Percentiles rank a stretch among this genome's conserved stretches.
phyloP scores from a whole-genome alignment of 2,113 vertebrate genomes.

The Manacus vitellinus region DNA sequence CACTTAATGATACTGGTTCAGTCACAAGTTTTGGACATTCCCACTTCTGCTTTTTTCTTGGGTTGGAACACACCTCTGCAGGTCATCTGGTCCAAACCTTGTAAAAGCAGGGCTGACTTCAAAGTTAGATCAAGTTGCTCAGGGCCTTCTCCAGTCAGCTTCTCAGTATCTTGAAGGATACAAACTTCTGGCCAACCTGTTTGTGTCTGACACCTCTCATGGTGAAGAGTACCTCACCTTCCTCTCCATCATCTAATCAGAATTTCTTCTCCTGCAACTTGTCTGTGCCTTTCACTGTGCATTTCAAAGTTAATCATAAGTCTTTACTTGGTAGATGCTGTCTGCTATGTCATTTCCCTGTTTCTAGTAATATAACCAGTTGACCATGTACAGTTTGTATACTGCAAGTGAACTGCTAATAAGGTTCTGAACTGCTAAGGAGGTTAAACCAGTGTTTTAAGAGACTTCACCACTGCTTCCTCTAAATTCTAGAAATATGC shows the following conservation, averaged over 20 bases:
- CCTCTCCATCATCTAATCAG: accelerated
- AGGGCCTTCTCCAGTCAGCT: neutral
- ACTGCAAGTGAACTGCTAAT: neutral
- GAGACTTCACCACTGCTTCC: slow-evolving; percentile 1
- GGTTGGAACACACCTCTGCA: neutral
- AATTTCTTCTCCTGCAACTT: neutral
- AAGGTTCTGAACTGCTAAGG: neutral
- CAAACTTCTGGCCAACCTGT: neutral
- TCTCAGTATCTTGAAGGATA: neutral
- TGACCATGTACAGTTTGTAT: neutral
- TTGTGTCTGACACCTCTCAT: neutral
- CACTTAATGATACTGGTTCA: neutral
- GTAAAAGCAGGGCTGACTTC: neutral
- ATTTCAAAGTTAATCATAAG: neutral
- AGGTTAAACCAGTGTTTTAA: neutral
- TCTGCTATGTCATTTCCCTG: neutral
- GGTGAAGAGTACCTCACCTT: neutral
- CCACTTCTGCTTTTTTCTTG: neutral
- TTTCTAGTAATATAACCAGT: neutral
- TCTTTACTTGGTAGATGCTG: neutral
- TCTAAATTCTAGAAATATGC: neutral
- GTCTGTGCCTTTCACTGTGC: neutral
- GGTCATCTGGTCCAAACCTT: neutral
- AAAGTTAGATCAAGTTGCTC: neutral
- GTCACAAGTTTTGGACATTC: neutral